Evolutionary conservation across 2,888 invertebrate species (phyloP), one percentile per base, ranked within the genome.

Genomic region (Diarsia dahlii): DNA sequence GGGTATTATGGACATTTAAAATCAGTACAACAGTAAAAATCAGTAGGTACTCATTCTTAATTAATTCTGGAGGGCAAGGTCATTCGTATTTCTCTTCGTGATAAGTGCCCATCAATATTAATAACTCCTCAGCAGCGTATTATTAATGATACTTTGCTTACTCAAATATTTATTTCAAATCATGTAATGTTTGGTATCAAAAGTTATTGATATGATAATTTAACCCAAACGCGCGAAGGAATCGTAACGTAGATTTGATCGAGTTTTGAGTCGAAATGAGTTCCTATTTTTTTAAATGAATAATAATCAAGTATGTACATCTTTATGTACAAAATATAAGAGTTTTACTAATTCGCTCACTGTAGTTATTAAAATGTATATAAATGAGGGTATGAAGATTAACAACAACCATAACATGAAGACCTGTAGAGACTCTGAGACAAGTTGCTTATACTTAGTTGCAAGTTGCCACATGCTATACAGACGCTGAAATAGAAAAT

Each of bases 101-200:
- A 69, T 73, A 79, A 84, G 39, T 62, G 52, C 48, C n/a, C 46
- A 62, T 70, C 18, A 69, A 81, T 82, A 83, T 77, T 70, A 81
- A 69, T 62, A 68, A 65, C n/a, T 71, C 34, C 60, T 71, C 34
- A 72, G 65, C 1, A n/a, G 18, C 45, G 23, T 52, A 56, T 72
- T 50, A 65, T 78, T 72, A 66, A 72, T 66, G 52, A 52, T 46
- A 63, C 34, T 52, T 18, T 58, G 12, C 54, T 39, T 18, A 63
- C 54, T 67, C 5, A 68, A 65, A 71, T 60, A 78, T 64, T 64
- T 60, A 78, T 83, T 54, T 60, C 9, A 10, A 34, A 18, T 62
- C 20, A 74, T 6, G 50, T 74, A 34, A 56, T 46, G 45, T 54
- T 39, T 50, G n/a, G 5, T 52, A 60, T 60, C 15, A 62, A 69